Conservation (phyloP, 2,113 vertebrate genomes). For the Xenus cinereus region DNA sequence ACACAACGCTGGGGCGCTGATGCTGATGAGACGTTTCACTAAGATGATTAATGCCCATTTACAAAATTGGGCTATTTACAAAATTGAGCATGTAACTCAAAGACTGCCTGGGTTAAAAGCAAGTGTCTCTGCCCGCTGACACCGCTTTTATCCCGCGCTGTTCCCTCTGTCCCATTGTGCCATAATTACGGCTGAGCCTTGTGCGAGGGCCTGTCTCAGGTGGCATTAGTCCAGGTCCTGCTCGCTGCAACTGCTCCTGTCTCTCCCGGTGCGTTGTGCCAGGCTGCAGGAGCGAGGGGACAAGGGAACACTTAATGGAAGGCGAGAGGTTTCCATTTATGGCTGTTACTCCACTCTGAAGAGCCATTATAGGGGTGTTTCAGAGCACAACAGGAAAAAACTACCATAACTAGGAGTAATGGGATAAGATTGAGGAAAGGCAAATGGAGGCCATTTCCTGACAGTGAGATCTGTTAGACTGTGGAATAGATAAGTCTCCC, state of each 20-base stretch:
- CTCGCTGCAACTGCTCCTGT: background rate
- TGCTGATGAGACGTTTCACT: conserved; percentile 10
- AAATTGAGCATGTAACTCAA: conserved; percentile 49
- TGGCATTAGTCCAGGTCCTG: conserved; percentile 9
- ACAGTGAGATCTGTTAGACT: conserved; percentile 44
- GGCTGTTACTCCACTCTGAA: conserved; percentile 32
- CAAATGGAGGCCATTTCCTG: conserved; percentile 48
- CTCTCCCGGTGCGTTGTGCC: background rate
- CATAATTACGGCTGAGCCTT: background rate
- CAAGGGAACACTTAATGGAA: background rate
- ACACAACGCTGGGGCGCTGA: accelerated
- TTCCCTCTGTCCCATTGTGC: background rate
- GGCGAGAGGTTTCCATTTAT: background rate
- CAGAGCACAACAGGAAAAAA: conserved; percentile 18
- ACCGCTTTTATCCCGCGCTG: background rate
- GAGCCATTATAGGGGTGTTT: conserved; percentile 31
- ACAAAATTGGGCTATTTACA: conserved; percentile 45
- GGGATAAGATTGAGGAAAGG: conserved; percentile 44
- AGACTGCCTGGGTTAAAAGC: conserved; percentile 19
- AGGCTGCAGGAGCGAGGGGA: background rate
- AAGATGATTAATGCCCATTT: conserved; percentile 52
- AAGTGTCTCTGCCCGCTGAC: conserved; percentile 11
- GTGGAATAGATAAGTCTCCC: conserved; percentile 13
- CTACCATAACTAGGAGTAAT: conserved; percentile 41
- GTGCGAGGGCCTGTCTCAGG: background rate